Base-by-base conservation (phyloP, 1,140 invertebrate genomes). In the Acromyrmex heyeri region DNA sequence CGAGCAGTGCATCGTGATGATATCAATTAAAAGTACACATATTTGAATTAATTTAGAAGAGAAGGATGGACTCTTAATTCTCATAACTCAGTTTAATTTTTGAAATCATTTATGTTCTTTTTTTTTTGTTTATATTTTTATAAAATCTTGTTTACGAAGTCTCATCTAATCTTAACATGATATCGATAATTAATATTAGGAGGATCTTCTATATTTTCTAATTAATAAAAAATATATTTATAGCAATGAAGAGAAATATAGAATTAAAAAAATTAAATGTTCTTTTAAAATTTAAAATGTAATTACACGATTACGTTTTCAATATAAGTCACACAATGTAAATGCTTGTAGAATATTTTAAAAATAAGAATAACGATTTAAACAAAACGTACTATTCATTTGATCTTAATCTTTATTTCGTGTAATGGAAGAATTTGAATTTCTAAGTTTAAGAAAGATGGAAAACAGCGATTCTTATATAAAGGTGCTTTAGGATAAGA, bases 321-420 rank as follows among this genome's bases (percentile, higher is more conserved):
- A 57, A 14, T 14, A 34, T 34, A n/a, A n/a, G 27, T 8, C 8
- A 57, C 1, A 16, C 5, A n/a, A 67, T 30, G 24, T 6, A 16
- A 34, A 75, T 8, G 38, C 30, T 64, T 14, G 16, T 77, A 64
- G 27, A 64, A 59, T 75, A 6, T 21, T 38, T 59, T 6, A n/a
- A n/a, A 38, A 27, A 10, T 38, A 24, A 24, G 1, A 18, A 10
- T 0, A 30, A 6, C 12, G 53, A 18, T 18, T 44, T 62, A 48
- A n/a, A 10, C 5, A 30, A 0, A 64, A 48, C 24, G 14, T 59
- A 65, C 34, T 27, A 44, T 6, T 61, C 38, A 64, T 50, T 64
- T 65, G 48, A 78, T 50, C 10, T 24, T 3, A 5, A n/a, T 44
- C n/a, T 44, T 62, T 62, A 69, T 69, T 69, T 69, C 34, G 34